phyloP scores from a whole-genome alignment of 2,113 vertebrate species.

The Rhagologus leucostigma region DNA sequence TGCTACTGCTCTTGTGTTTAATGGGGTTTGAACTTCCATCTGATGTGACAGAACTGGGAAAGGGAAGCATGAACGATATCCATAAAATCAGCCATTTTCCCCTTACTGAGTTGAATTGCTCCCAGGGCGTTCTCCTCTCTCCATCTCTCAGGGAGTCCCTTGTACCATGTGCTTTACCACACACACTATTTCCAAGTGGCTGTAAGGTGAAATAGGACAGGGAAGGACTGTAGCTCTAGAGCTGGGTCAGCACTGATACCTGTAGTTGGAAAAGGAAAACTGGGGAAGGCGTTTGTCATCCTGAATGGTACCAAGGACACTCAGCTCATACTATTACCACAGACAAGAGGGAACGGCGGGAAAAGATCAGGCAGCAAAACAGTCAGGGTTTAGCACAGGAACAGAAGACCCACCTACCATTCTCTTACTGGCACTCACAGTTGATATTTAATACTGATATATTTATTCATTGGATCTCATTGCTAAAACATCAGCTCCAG shows the following conservation, averaged over 20 bases:
- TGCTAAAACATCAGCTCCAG: background rate
- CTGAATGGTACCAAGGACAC: background rate
- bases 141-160: background rate
- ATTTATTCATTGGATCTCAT: background rate
- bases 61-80: background rate
- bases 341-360: accelerated
- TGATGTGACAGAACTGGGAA: background rate
- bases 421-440: background rate
- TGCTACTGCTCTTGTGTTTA: background rate
- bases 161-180: background rate
- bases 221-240: background rate
- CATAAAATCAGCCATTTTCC: background rate
- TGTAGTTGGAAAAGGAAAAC: background rate
- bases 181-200: background rate
- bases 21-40: background rate
- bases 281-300: background rate
- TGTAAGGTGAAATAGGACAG: background rate
- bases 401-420: background rate
- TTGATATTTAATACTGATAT: background rate
- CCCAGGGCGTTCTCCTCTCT: background rate
- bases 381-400: background rate
- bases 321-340: background rate
- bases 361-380: background rate
- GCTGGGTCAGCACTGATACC: background rate
- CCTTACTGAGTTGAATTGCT: background rate